Base-by-base conservation (phyloP, 2,888 invertebrate species). In the Chymomyza procnemis region DNA sequence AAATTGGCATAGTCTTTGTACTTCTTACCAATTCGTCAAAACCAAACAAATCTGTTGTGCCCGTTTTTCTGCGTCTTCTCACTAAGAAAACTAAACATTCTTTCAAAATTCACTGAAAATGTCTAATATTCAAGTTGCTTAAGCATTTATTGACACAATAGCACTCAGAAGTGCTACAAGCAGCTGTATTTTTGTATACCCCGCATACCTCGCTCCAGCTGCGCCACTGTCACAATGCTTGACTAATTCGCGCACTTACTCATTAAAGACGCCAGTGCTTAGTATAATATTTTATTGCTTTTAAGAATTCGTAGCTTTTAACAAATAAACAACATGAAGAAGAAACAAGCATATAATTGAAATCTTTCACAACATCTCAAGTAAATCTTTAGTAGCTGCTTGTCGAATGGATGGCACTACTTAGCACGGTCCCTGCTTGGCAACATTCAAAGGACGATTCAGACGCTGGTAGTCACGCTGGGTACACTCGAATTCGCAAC, bases 401-500 rank as follows among this genome's bases (percentile, higher is more conserved):
- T n/a, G n/a, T n/a, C n/a, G n/a, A 3, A 9, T 34, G 34, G 8
- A 6, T 14, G 48, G 16, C 48, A 16, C 18, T 72, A 16, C 18
- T 72, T 67, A 80, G 64, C 90, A 90, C 6, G 75, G 14, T 18
- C 89, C 90, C 21, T 65, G 54, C 4, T 84, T 85, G 0, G 58
- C 66, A 21, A 89, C 67, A 52, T 80, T 83, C 6, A 90, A 71
- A 2, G 41, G 74, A 3, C 89, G 88, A 16, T 84, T 81, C 47
- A 90, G 69, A 64, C 73, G 82, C 48, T 76, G 85, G 66, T 88
- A 88, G 3, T 89, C 88, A 50, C 88, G 78, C 63, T 90, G 89
- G 55, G 95, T 95, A 90, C 98, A 99, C 72, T 98, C 98, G 64
- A 98, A 98, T 91, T 96, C 97, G 91, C 98, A 99, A 4, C 98